These are phyloP conservation scores for Toxotes lorentzi DNA, from an alignment of 2,797 vertebrate species.

Conservation along the genomic window DNA sequence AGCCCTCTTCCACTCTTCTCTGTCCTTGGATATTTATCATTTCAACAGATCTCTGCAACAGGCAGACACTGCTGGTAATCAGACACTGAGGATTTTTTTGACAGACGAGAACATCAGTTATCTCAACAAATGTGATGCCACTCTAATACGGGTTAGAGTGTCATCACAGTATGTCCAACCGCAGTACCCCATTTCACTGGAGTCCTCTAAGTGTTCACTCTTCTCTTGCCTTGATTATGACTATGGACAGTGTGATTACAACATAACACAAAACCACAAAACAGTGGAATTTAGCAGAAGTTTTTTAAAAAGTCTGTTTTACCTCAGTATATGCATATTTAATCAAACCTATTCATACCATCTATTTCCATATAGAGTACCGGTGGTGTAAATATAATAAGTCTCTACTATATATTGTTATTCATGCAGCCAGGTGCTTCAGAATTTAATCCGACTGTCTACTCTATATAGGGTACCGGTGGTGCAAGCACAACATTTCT, in stretches of 20 bases:
- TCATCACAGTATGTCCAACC: neutral
- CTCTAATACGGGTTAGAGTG: neutral
- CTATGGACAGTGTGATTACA: neutral
- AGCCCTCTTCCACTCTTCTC: constrained; percentile 24
- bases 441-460: no score
- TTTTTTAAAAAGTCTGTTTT: no score
- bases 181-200: neutral
- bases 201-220: neutral
- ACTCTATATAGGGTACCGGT: no score
- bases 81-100: neutral
- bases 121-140: constrained; percentile 7
- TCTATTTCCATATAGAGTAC: no score
- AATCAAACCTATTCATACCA: no score
- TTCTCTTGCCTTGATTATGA: neutral
- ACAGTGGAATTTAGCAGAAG: no score
- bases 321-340: no score
- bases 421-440: no score
- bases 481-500: no score
- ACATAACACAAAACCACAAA: neutral
- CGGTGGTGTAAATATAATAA: no score
- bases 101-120: neutral
- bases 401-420: no score
- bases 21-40: constrained; percentile 43
- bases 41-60: constrained; percentile 13
- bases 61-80: constrained; percentile 21